These are phyloP conservation scores for Neoascia interrupta DNA, from an alignment of 2,888 invertebrate genomes.

Conservation along the genomic window DNA sequence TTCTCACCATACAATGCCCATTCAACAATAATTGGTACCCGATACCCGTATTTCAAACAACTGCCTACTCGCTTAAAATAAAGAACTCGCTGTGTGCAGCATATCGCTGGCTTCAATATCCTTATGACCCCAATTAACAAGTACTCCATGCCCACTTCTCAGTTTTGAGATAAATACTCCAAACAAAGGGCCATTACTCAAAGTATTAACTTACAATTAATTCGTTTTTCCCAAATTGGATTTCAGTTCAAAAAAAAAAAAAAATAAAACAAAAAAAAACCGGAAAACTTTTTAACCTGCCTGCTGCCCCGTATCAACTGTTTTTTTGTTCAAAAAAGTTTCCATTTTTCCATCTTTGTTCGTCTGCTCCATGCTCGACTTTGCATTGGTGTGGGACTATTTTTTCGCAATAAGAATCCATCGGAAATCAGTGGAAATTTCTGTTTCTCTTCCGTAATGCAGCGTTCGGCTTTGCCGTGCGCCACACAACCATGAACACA, in stretches of 20 bases:
- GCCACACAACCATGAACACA: constrained; percentile 25
- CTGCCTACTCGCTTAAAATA: constrained; percentile 1
- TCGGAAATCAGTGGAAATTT: constrained; percentile 51
- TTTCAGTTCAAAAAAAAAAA: constrained; percentile 35
- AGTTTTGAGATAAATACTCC: constrained; percentile 57
- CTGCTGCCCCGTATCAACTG: not conserved
- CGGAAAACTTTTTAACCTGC: constrained; percentile 2
- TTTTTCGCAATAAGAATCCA: constrained; percentile 33
- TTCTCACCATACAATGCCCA: constrained; percentile 44
- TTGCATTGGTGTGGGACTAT: not conserved
- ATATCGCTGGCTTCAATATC: not conserved
- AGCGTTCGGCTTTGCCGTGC: too few species aligned
- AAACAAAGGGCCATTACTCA: constrained; percentile 64
- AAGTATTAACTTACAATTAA: constrained; percentile 69
- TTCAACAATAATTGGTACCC: too few species aligned
- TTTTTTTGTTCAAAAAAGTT: too few species aligned
- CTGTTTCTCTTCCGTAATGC: constrained; percentile 15
- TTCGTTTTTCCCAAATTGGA: constrained; percentile 52
- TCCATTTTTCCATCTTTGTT: constrained; percentile 30
- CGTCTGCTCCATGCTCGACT: too few species aligned
- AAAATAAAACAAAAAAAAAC: not conserved
- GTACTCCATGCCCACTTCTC: constrained; percentile 11
- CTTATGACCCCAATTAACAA: constrained; percentile 52
- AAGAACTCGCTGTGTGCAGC: not conserved
- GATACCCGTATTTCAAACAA: constrained; percentile 17